phyloP scores from a whole-genome alignment of 2,797 vertebrate species.

The Microtus obscurus region DNA sequence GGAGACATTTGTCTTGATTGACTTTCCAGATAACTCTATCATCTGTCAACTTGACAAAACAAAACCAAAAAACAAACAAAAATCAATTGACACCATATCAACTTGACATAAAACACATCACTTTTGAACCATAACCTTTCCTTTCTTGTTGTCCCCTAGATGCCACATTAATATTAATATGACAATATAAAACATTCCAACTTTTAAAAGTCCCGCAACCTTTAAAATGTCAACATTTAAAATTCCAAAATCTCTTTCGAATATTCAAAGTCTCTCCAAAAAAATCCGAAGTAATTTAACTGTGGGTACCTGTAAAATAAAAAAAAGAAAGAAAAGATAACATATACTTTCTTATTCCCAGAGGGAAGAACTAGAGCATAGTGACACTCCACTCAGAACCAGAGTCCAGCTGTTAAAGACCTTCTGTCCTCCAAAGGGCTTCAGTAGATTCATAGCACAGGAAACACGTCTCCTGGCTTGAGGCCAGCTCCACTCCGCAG shows the following conservation, averaged over 20 bases:
- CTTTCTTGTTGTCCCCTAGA: neutral
- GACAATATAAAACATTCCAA: neutral
- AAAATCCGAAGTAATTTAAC: neutral
- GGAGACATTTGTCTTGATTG: neutral
- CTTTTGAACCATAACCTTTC: neutral
- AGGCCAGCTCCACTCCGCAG: neutral
- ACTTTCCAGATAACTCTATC: neutral
- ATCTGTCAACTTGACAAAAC: neutral
- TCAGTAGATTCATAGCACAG: neutral
- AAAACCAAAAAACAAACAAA: neutral
- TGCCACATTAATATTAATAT: neutral
- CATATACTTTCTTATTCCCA: neutral
- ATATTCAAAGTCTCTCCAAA: neutral
- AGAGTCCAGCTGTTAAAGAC: neutral
- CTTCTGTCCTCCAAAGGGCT: neutral
- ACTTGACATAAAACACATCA: neutral
- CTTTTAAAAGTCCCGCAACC: neutral
- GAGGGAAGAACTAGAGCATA: neutral
- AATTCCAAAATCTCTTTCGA: neutral
- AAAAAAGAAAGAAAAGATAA: too few species aligned
- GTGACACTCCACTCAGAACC: neutral
- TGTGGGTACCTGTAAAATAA: neutral
- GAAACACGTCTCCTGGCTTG: neutral
- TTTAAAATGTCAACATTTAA: neutral
- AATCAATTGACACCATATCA: neutral